Evolutionary conservation across 2,797 vertebrate genomes (phyloP), one percentile per base, ranked within the genome.

Genomic region (Pachyuromys duprasi): DNA sequence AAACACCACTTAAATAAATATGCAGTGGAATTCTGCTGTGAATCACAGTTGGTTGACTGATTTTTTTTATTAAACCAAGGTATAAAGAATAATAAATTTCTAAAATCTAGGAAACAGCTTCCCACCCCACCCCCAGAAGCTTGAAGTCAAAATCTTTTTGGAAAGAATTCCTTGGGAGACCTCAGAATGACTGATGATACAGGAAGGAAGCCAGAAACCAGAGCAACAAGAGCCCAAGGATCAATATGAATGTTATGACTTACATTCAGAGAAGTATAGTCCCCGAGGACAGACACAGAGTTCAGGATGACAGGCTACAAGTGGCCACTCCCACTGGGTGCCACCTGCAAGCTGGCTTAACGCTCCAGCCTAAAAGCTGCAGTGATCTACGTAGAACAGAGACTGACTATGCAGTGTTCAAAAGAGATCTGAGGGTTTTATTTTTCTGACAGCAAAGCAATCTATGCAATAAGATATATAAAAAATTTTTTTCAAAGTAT

Each of bases 31-130:
- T 80, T 57, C 86, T 84, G 33, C 63, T 91, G 31, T 53, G 53
- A 89, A 76, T 86, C 63, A 69, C 1, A 12, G 39, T 72, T 84
- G n/a, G 57, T 53, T 80, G 91, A 90, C 70, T 96, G 80, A 78
- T 76, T 95, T 89, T 95, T 89, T 45, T 95, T 97, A 93, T 76
- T 94, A 95, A 94, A 88, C 60, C 55, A 93, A 93, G 36, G 31
- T 86, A 24, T 63, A 69, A 93, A 78, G 45, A 94, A 80, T 80
- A 97, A 79, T 89, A 94, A 95, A 93, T 83, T 90, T 76, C 76
- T 93, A 67, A 95, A 96, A 78, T 33, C 79, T 69, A 92, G 36
- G 69, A 62, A 93, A 93, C 31, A 69, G 63, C 83, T 17, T 69
- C 53, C 49, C 42, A 17, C 22, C 26, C 6, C n/a, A 5, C 92